Evolutionary conservation across 2,797 vertebrate genomes (phyloP), one percentile per base, ranked within the genome.

Genomic region (Cyclopterus lumpus): DNA sequence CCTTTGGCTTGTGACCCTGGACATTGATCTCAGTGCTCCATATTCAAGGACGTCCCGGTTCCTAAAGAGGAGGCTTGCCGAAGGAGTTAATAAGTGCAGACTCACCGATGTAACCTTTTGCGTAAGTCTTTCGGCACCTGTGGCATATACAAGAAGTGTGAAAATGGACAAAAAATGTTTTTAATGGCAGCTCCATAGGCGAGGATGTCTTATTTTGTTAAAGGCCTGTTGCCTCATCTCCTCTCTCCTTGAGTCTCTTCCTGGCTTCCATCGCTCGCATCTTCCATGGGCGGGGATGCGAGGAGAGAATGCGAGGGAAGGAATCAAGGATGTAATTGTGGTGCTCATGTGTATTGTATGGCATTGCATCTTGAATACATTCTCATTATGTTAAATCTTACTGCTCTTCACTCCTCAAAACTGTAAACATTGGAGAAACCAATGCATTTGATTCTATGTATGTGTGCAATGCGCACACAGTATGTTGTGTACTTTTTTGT

Each of bases 401-500:
- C 4, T 57, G 1, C n/a, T 49, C 3, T 62, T 67, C 18, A 40
- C 16, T 36, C 2, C 11, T 8, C 32, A 9, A 22, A 22, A 44
- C 24, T 10, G 0, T 8, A 18, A 42, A 5, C 12, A 8, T 8
- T 53, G 28, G 32, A 53, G 54, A n/a, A 44, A 32, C 0, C 12
- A 26, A 18, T 42, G 24, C 58, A 8, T 53, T 32, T 63, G 38
- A 48, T 55, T 62, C 34, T 49, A 1, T 6, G 6, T 38, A 3
- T 57, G n/a, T 74, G 58, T 38, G 3, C 44, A 20, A 8, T 46
- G 44, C 5, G 20, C 5, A 38, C 16, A 32, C 9, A 28, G 7
- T 64, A 54, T 42, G 42, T 48, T 62, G 15, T 49, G 30, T 51
- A 24, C 28, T 68, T 57, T 68, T 46, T 61, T n/a, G 12, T 40